Conservation (phyloP, 2,888 invertebrate species). For the Orthonychiurus folsomi region DNA sequence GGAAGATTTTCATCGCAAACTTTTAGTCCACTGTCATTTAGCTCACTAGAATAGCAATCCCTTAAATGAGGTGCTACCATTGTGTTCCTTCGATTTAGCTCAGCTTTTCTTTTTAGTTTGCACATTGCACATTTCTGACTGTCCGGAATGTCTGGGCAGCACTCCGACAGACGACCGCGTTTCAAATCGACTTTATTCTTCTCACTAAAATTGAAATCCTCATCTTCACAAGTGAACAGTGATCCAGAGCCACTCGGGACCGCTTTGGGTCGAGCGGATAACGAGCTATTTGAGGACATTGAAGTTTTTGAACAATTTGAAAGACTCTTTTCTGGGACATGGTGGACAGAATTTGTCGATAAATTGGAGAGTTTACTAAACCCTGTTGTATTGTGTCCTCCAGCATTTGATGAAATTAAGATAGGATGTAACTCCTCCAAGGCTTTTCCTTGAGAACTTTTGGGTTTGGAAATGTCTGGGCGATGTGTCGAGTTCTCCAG, state of each 20-base stretch:
- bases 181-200: constrained; percentile 58
- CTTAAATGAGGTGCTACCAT: constrained; percentile 74
- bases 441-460: neutral
- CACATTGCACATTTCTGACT: neutral
- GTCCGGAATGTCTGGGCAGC: constrained; percentile 28
- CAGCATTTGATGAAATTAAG: neutral
- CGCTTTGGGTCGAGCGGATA: constrained; percentile 24
- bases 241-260: constrained; percentile 40
- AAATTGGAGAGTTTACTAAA: neutral
- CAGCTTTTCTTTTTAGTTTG: constrained; percentile 50
- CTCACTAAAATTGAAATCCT: constrained; percentile 75
- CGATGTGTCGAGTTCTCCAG: neutral
- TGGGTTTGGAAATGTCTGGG: neutral
- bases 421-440: too few species aligned
- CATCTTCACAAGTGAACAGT: constrained; percentile 67
- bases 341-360: neutral
- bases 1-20: constrained; percentile 17
- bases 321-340: neutral
- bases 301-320: neutral
- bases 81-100: constrained; percentile 70
- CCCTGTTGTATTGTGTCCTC: neutral
- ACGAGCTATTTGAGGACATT: constrained; percentile 21
- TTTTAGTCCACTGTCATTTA: constrained; percentile 52
- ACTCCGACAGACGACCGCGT: constrained; percentile 49
- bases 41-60: constrained; percentile 75